A percentile compares a stretch with the other conserved stretches of the same genome.
Evolutionary conservation across 2,888 invertebrate genomes (phyloP).

Genomic region (Pandemis corylana): DNA sequence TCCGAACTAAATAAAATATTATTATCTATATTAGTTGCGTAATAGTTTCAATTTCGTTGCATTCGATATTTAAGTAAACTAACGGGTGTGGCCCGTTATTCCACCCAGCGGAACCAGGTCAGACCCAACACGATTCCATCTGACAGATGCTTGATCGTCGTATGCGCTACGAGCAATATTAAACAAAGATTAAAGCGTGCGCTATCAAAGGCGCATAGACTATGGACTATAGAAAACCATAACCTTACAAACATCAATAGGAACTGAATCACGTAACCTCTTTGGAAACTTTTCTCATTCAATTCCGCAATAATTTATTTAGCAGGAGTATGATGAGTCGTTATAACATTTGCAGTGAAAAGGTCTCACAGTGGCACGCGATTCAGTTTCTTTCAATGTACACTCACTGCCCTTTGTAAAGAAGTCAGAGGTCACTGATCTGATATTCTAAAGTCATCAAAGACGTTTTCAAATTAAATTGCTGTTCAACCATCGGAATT

Average conservation of each 20-base stretch:
- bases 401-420: slow-evolving; percentile 2
- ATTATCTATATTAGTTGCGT: not conserved
- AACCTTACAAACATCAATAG: slow-evolving; percentile 11
- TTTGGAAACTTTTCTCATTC: too few species aligned
- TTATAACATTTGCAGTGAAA: too few species aligned
- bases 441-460: not conserved
- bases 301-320: too few species aligned
- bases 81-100: slow-evolving; percentile 36
- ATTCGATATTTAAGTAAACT: slow-evolving; percentile 30
- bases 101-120: slow-evolving; percentile 33
- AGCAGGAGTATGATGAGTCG: too few species aligned
- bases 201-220: slow-evolving; percentile 10
- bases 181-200: slow-evolving; percentile 36
- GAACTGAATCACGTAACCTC: too few species aligned
- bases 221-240: slow-evolving; percentile 12
- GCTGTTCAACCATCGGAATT: not conserved
- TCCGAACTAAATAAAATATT: too few species aligned
- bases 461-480: not conserved
- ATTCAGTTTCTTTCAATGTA: too few species aligned
- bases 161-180: slow-evolving; percentile 25
- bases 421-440: not conserved
- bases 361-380: too few species aligned
- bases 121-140: slow-evolving; percentile 27
- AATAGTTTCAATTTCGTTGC: slow-evolving; percentile 35
- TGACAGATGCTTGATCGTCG: slow-evolving; percentile 30